These are phyloP conservation scores for Amphimedon queenslandica DNA, from an alignment of 37 sponge, comb jelly and placozoan species.

Conservation along the genomic window DNA sequence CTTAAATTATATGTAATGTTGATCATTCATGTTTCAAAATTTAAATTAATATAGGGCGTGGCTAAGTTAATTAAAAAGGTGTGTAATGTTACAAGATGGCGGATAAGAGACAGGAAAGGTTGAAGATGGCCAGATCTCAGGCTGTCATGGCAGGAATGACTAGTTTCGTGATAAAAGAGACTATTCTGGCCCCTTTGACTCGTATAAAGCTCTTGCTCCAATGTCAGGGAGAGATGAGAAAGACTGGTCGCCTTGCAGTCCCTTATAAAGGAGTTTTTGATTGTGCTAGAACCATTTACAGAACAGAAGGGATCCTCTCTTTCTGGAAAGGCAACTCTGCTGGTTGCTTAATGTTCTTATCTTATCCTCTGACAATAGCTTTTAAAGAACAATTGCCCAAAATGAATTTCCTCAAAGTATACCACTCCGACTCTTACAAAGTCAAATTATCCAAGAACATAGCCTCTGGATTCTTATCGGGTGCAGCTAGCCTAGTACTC, in stretches of 20 bases:
- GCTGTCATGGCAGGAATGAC: conserved; percentile 21
- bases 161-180: conserved; percentile 35
- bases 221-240: conserved; percentile 41
- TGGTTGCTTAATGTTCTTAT: conserved; percentile 38
- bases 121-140: no score
- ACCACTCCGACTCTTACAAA: neutral
- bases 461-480: conserved; percentile 40
- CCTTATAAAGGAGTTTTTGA: conserved; percentile 46
- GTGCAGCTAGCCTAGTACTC: conserved; percentile 39
- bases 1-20: no score
- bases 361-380: conserved; percentile 54
- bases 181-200: conserved; percentile 41
- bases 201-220: conserved; percentile 54
- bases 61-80: no score
- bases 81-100: no score
- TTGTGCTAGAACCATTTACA: conserved; percentile 13
- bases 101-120: no score
- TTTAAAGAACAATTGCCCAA: conserved; percentile 54
- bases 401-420: neutral
- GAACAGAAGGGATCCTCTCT: conserved; percentile 35
- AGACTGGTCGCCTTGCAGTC: conserved; percentile 31
- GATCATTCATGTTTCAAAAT: no score
- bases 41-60: no score
- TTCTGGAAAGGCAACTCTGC: conserved; percentile 61
- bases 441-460: no score